Base-by-base conservation (phyloP, 2,888 invertebrate species). In the Cephus pygmeus region DNA sequence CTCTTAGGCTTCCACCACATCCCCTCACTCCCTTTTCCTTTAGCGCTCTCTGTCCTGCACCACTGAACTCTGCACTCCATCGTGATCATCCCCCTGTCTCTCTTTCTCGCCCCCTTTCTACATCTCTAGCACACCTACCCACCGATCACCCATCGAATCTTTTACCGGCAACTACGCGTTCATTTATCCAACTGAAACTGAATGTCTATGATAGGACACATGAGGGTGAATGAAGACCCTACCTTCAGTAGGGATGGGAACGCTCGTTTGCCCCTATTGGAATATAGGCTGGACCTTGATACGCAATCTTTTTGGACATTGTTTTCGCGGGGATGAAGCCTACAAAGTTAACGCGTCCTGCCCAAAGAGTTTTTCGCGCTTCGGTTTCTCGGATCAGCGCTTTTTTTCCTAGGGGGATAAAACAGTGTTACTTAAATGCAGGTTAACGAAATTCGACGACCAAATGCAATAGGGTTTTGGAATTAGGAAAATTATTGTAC, bases 81-180 rank as follows among this genome's bases (percentile, higher is more conserved):
- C 35, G n/a, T 73, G 56, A 77, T 74, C 76, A 35, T 83, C 75
- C 3, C 12, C 73, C 84, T 87, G 85, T 82, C 83, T 85, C 84
- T 85, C 81, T 83, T 85, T 81, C 81, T 80, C 76, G 78, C 78
- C 76, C 79, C 79, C 83, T 85, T 83, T 81, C 84, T 81, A 83
- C 85, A 73, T 74, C 76, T 69, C 73, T 69, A 77, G 73, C 76
- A 68, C 76, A 36, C 75, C 73, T 40, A 71, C 74, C 77, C 23
- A 33, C 56, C 34, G 69, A 78, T n/a, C 73, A 33, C n/a, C 69
- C 31, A 4, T 73, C 69, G 73, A 76, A 69, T 80, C 79, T 56
- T 78, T 79, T 78, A 78, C 6, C 23, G 23, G 11, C 35, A 36
- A 35, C 74, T 74, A 36, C 35, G 74, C 35, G 30, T 35, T 74